Conservation (phyloP, 1,140 invertebrate species). For the Listronotus oregonensis region DNA sequence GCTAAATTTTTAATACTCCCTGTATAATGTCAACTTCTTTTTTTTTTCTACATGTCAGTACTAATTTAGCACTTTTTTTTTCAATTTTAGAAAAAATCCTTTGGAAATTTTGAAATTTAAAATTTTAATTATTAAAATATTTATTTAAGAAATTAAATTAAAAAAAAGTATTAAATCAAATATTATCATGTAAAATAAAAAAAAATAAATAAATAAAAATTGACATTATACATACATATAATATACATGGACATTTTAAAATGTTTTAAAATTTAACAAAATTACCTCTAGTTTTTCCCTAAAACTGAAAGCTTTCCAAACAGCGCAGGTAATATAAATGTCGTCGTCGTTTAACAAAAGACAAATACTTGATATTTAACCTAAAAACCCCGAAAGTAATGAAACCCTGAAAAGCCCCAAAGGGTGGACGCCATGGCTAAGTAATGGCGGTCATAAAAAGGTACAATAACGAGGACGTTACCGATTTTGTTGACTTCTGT, state of each 20-base stretch:
- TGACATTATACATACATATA: too few relatives aligned
- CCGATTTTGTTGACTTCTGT: constrained; percentile 7
- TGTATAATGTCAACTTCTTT: too few relatives aligned
- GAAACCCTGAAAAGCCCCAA: background rate
- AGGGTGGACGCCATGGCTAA: background rate
- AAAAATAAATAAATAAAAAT: too few relatives aligned
- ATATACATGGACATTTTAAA: background rate
- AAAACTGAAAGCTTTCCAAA: background rate
- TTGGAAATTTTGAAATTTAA: too few relatives aligned
- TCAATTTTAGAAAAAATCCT: too few relatives aligned
- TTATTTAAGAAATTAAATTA: too few relatives aligned
- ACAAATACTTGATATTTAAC: background rate
- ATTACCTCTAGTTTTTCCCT: background rate
- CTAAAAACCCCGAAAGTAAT: constrained; percentile 1
- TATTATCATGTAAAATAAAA: too few relatives aligned
- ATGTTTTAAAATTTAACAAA: background rate
- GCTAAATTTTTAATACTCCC: too few relatives aligned
- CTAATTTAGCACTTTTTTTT: too few relatives aligned
- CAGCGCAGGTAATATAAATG: background rate
- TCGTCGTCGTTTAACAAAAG: background rate
- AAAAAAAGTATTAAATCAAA: too few relatives aligned
- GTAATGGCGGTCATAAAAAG: background rate
- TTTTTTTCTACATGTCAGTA: too few relatives aligned
- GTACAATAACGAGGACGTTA: constrained; percentile 8
- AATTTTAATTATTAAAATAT: too few relatives aligned